Base-by-base conservation (phyloP, 2,888 invertebrate species). In the Leptopilina myrica region DNA sequence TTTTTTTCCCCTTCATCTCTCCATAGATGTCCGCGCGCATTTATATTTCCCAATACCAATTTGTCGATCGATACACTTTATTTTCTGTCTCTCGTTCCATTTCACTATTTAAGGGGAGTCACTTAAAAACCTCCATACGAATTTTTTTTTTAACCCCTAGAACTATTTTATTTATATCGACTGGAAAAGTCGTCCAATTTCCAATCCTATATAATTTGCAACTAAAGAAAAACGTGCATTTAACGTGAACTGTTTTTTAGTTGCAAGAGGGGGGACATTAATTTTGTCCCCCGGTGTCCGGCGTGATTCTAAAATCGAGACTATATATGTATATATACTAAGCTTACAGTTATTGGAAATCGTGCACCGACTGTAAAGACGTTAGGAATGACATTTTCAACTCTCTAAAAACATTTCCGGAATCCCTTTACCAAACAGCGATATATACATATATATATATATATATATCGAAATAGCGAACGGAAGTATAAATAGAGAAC, bases 291-390 rank as follows among this genome's bases (percentile, higher is more conserved):
- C 46, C 26, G 14, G 53, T 69, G 49, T 69, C 69, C 69, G 56
- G 33, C 73, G 73, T 26, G 78, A 78, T 76, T 77, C 56, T 56
- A 56, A 79, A 75, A 80, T 80, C 81, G 69, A 5, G 43, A 8
- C 43, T 76, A 67, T 66, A 69, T 65, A 75, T 78, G 65, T 67
- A 79, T 79, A 81, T 80, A 46, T 46, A 56, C 66, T 80, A 78
- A 84, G 85, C 82, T 83, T 84, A 81, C 84, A 83, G 82, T 85
- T 85, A 85, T 85, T 84, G 85, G 85, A 85, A 85, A 84, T 84
- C 83, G 84, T 85, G 85, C 81, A 80, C 40, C 77, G 84, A 84
- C 83, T 85, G 69, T 75, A 62, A 77, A 84, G 66, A 80, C 76
- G 78, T 65, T 76, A 73, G 64, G 76, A 73, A 76, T 78, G 26